Evolutionary conservation across 2,113 vertebrate species (phyloP).

Genomic region (Psettodes erumei): DNA sequence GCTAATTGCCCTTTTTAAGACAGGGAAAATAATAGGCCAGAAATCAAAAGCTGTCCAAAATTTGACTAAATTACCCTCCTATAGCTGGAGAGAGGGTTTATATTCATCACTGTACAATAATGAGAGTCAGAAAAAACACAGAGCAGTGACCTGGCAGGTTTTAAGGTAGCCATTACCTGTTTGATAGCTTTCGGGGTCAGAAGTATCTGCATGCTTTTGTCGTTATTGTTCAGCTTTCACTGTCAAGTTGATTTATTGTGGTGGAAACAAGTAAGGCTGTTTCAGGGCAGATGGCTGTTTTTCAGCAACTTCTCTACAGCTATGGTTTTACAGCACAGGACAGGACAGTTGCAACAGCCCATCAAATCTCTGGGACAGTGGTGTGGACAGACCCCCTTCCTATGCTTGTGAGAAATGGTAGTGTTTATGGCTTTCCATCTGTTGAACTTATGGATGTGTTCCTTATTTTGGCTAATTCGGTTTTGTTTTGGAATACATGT

Average conservation of each 20-base stretch:
- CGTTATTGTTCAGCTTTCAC: slow-evolving; percentile 39
- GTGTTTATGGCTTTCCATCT: slow-evolving; percentile 14
- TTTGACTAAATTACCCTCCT: slow-evolving; percentile 47
- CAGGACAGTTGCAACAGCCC: slow-evolving; percentile 25
- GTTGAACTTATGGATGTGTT: background rate
- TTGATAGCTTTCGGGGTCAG: slow-evolving; percentile 18
- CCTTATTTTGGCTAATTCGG: background rate
- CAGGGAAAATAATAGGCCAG: slow-evolving; percentile 39
- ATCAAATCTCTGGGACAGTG: slow-evolving; percentile 5
- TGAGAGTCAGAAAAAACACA: slow-evolving; percentile 22
- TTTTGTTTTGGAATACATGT: slow-evolving; percentile 1
- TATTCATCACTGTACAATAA: slow-evolving; percentile 38
- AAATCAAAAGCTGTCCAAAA: slow-evolving; percentile 30
- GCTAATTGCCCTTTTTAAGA: slow-evolving; percentile 48
- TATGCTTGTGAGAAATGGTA: slow-evolving; percentile 6
- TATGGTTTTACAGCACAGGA: slow-evolving; percentile 8
- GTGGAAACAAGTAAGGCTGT: slow-evolving; percentile 29
- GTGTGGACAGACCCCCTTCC: slow-evolving; percentile 35
- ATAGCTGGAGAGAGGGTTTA: slow-evolving; percentile 22
- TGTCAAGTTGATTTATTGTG: slow-evolving; percentile 39
- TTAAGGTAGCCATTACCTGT: slow-evolving; percentile 37
- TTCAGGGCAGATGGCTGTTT: slow-evolving; percentile 30
- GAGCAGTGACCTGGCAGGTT: slow-evolving; percentile 50
- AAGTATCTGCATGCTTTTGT: slow-evolving; percentile 43
- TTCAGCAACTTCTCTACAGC: background rate